A percentile compares a stretch with the other conserved stretches of the same genome.
Evolutionary conservation across 2,797 vertebrate genomes (phyloP).

Genomic region (Cyclura pinguis): DNA sequence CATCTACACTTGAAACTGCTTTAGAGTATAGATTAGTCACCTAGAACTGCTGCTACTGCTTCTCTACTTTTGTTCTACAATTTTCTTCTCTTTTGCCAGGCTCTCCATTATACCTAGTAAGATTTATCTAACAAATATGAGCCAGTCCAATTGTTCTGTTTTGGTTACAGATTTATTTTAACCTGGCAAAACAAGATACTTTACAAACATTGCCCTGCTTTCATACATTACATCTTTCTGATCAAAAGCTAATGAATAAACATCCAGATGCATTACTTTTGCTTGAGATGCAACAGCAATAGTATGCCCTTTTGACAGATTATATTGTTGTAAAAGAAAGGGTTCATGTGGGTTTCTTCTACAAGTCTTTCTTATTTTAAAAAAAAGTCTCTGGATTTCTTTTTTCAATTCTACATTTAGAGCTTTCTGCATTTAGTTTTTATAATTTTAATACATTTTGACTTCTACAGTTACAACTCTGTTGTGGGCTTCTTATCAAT

Average conservation of each 20-base stretch:
- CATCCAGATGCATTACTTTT: neutral
- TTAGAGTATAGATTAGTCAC: neutral
- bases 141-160: neutral
- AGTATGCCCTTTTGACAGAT: neutral
- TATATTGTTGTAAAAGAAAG: neutral
- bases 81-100: conserved; percentile 33
- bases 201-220: neutral
- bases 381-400: neutral
- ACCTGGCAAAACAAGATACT: conserved; percentile 16
- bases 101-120: conserved; percentile 23
- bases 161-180: conserved; percentile 32
- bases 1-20: conserved; percentile 55
- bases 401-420: neutral
- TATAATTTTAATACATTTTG: neutral
- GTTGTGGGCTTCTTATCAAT: neutral
- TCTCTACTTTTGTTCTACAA: conserved; percentile 19
- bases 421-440: neutral
- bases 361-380: neutral
- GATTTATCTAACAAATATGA: conserved; percentile 18
- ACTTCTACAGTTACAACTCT: neutral
- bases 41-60: neutral
- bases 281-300: conserved; percentile 5
- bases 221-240: neutral
- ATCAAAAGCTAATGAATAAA: conserved; percentile 5
- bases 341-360: neutral